phyloP scores from a whole-genome alignment of 2,113 vertebrate species.

The Bagarius yarrelli region DNA sequence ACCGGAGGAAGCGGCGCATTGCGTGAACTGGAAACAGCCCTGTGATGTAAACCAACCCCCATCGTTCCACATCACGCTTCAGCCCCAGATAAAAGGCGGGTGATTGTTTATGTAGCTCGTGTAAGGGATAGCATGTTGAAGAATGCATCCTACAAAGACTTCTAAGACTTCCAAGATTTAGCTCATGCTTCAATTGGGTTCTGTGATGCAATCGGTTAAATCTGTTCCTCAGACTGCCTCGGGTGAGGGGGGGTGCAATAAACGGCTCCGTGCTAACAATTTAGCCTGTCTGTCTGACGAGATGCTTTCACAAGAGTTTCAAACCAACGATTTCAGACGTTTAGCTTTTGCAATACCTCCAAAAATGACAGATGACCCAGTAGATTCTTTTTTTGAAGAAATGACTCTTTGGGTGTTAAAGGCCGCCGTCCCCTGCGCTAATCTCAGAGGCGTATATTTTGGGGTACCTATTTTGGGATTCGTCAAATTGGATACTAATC shows the following conservation, averaged over 20 bases:
- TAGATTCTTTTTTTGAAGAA: too few species aligned
- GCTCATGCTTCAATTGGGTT: constrained; percentile 27
- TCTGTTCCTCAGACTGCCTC: constrained; percentile 2
- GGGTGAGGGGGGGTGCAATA: constrained; percentile 11
- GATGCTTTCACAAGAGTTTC: constrained; percentile 1
- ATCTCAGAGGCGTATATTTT: too few species aligned
- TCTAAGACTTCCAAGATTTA: constrained; percentile 23
- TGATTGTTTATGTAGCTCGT: constrained; percentile 30
- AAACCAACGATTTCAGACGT: neutral
- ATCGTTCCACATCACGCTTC: constrained; percentile 2
- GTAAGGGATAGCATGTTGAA: constrained; percentile 33
- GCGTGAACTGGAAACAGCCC: constrained; percentile 6
- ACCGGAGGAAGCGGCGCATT: neutral
- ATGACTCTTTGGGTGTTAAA: too few species aligned
- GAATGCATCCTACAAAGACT: constrained; percentile 29
- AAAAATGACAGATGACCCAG: too few species aligned
- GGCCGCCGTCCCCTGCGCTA: too few species aligned
- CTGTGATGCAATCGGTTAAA: constrained; percentile 2
- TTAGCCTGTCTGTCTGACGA: neutral
- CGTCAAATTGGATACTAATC: neutral
- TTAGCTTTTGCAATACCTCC: neutral
- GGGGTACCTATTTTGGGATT: too few species aligned
- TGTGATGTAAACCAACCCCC: constrained; percentile 25
- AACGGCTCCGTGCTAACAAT: neutral
- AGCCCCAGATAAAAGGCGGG: constrained; percentile 24